Base-by-base conservation (phyloP, 2,888 invertebrate genomes). In the Coenonympha arcania region DNA sequence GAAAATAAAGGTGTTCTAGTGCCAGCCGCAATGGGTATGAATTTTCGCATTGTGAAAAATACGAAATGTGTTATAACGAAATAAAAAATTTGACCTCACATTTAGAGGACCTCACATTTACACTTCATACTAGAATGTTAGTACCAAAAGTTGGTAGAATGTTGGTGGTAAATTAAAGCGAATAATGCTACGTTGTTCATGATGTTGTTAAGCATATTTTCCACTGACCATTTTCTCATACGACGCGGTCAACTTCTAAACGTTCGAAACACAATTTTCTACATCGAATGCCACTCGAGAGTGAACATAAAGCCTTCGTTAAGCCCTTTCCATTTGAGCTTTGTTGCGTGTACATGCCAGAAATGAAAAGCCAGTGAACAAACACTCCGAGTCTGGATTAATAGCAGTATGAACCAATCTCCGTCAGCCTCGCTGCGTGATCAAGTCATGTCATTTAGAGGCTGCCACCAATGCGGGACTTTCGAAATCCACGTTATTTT, bases 301-400 rank as follows among this genome's bases (percentile, higher is more conserved):
- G 24, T 22, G 22, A 44, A 33, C 44, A 18, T 34, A 24, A 44
- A 44, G 34, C 44, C 16, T 44, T 34, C 34, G 18, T 44, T 34
- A 44, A 43, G 34, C 34, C 44, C 44, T 44, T 44, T 44, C 26
- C 44, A 34, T 44, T 44, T 34, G 8, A 34, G 44, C 24, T 34
- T 44, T 24, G 33, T 44, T 33, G 33, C 34, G 44, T 24, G 24
- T 24, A 16, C n/a, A 16, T 26, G 24, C 34, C 34, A 20, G 44
- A 42, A 42, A 42, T 42, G 42, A 44, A 42, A 44, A 44, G 44
- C 44, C 22, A 34, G 34, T 44, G 33, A 44, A 44, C 24, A 44
- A 44, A 44, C 44, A 34, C 34, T 44, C 34, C 6, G 5, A 15
- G 11, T 11, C 42, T 19, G 42, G 42, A 43, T 33, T 33, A 44